These are phyloP conservation scores for Lutjanus campechanus DNA, from an alignment of 2,797 vertebrate species.

Conservation along the genomic window DNA sequence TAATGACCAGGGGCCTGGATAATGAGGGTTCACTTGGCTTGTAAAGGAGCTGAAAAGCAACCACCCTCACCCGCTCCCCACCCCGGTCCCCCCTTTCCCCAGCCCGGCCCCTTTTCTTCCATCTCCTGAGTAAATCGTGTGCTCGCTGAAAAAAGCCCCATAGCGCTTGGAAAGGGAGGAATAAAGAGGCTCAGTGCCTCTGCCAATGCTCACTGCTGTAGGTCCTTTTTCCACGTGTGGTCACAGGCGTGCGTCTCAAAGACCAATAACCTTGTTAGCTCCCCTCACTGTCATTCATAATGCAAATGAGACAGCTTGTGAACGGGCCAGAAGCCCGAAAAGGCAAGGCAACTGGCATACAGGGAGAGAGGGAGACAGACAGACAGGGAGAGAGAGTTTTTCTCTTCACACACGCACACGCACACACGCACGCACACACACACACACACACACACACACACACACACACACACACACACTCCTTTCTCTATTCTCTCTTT, in stretches of 20 bases:
- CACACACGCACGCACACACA: conserved; percentile 19
- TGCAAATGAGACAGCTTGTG: conserved; percentile 92
- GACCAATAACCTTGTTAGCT: conserved; percentile 94
- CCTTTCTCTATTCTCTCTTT: conserved; percentile 78
- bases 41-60: conserved; percentile 85
- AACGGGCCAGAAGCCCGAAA: conserved; percentile 89
- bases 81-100: conserved; percentile 68
- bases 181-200: conserved; percentile 91
- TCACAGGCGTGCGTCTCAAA: conserved; percentile 91
- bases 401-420: conserved; percentile 7
- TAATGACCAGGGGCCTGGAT: conserved; percentile 84
- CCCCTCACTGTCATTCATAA: conserved; percentile 93
- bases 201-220: conserved; percentile 93
- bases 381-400: conserved; percentile 33
- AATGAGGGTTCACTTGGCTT: conserved; percentile 88
- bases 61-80: conserved; percentile 71
- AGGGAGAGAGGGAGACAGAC: conserved; percentile 57
- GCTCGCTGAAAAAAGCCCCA: conserved; percentile 84
- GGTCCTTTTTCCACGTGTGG: conserved; percentile 94
- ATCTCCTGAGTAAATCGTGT: conserved; percentile 86
- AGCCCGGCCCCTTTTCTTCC: conserved; percentile 82
- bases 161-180: conserved; percentile 83
- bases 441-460: conserved; percentile 37
- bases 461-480: conserved; percentile 37
- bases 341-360: conserved; percentile 82